These are phyloP conservation scores for Mesoclemmys tuberculata DNA, from an alignment of 2,113 vertebrate species.

Conservation along the genomic window DNA sequence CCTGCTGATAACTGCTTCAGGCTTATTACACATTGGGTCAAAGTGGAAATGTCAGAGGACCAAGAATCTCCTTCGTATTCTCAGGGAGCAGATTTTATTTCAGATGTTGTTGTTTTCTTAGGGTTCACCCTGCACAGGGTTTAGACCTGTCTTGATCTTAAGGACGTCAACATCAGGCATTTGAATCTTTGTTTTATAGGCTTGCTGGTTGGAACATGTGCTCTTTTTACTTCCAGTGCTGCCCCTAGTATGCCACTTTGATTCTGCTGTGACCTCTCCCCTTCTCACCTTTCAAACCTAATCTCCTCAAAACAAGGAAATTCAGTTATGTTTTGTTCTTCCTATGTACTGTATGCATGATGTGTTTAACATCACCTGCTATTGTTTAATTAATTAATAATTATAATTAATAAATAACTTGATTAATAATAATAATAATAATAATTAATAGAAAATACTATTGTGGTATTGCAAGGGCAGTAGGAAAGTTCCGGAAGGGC, in stretches of 20 bases:
- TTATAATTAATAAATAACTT: no score
- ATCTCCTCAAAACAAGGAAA: neutral
- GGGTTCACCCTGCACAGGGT: neutral
- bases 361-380: accelerated
- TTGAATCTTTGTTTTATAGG: neutral
- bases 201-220: neutral
- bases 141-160: accelerated
- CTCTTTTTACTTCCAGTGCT: neutral
- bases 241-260: neutral
- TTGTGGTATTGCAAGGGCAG: no score
- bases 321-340: neutral
- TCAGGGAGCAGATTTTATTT: neutral
- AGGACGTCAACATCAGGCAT: neutral
- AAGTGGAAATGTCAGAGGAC: neutral
- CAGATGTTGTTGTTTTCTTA: accelerated
- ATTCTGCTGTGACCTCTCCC: neutral
- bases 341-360: accelerated
- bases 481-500: no score
- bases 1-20: neutral
- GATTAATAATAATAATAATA: no score
- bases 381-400: neutral
- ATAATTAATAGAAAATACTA: no score
- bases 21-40: neutral
- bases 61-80: neutral
- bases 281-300: neutral